Evolutionary conservation across 2,797 vertebrate genomes (phyloP), one percentile per base, ranked within the genome.

Genomic region (Odontamblyopus rebecca): DNA sequence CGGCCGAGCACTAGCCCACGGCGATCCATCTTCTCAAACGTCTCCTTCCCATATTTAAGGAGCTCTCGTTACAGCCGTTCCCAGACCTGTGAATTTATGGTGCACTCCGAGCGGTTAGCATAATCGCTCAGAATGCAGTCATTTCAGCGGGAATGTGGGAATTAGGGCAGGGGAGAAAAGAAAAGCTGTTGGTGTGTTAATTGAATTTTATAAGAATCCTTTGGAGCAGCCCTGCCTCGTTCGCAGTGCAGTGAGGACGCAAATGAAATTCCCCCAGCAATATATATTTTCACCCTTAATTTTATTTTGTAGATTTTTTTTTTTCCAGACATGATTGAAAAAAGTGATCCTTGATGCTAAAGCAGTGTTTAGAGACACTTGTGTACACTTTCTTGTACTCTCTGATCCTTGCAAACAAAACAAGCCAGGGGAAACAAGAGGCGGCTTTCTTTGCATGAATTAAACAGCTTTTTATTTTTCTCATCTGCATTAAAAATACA

Each of bases 21-120:
- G 91, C 89, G 66, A 91, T 93, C 88, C 87, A 86, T 93, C 89
- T 92, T 90, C 91, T 89, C 89, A 90, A 91, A 92, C 82, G 85
- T 92, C 91, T 87, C 83, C 82, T 92, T 91, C 88, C 86, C 88
- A 81, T 89, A 84, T 91, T 92, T 89, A 91, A 93, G 88, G 91
- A 90, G 89, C 89, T 88, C 88, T 91, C 69, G 86, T 90, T 91
- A 91, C 88, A 88, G 87, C 83, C 83, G 86, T 86, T 90, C 88
- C 86, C 90, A 90, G 88, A 92, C 87, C 87, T 79, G 89, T 88
- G 88, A 90, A 90, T 93, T 91, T 91, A 91, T 88, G 85, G 87
- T 82, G 85, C 88, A 86, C 88, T 86, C 86, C 77, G 77, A 89
- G 87, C 82, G 87, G 86, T 93, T 91, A 91, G 91, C 88, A 84